Base-by-base conservation (phyloP, 2,797 vertebrate genomes). In the Sitta carolinensis region DNA sequence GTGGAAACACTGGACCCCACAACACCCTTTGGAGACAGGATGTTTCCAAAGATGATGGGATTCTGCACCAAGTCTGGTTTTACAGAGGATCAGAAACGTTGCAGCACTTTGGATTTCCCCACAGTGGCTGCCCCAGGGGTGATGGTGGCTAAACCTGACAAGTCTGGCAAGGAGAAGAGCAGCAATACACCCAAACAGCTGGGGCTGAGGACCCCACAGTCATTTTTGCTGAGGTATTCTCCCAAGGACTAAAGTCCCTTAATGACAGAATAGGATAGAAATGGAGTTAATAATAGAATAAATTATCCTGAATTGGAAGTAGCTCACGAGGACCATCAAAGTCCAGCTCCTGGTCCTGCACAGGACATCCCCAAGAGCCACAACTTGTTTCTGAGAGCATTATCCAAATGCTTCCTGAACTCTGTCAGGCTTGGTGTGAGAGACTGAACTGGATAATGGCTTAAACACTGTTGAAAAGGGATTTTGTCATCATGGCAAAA, bases 1-100 rank as follows among this genome's bases (percentile, higher is more conserved):
- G 0, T 7, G 69, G 38, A 61, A 80, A 76, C 38, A 76, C 30
- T 3, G 43, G 51, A 54, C 9, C 5, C 9, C 14, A 3, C 2
- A 43, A 19, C 9, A 57, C 15, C 25, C 21, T 54, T 47, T 63
- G 34, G 36, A 69, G 45, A 54, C 0, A 50, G 13, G 34, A 26
- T 74, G 1, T 18, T 68, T 11, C n/a, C 67, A 70, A 74, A 51
- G 57, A 16, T 42, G 11, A 58, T 29, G 21, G 50, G 40, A 64
- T 85, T 63, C 57, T 77, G 32, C 22, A 42, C 14, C 13, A 79
- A 51, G 19, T 29, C 5, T 22, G 11, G 22, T 55, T 63, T 80
- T 48, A 51, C 23, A 85, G 45, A 26, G 34, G 11, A 57, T 27
- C 21, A 26, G 25, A 61, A n/a, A 64, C 15, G 20, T 22, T 76